These are phyloP conservation scores for Pholis gunnellus DNA, from an alignment of 2,113 vertebrate species.

Conservation along the genomic window DNA sequence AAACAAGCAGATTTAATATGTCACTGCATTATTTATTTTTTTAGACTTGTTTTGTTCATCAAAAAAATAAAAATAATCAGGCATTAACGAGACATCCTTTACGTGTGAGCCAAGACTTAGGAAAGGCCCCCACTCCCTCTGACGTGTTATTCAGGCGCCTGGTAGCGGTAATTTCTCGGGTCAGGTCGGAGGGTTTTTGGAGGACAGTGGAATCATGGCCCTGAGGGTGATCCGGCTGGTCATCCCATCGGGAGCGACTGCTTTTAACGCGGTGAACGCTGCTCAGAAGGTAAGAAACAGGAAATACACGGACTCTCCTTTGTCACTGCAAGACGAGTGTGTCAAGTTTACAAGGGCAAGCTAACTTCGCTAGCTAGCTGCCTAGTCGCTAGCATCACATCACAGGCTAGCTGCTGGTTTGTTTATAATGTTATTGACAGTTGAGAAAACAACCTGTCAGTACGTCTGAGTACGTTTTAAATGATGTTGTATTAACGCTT, in stretches of 20 bases:
- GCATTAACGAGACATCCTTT: not conserved
- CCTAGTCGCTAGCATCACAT: slow-evolving; percentile 25
- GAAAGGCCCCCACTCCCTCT: not conserved
- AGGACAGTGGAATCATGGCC: slow-evolving; percentile 72
- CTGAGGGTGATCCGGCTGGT: slow-evolving; percentile 71
- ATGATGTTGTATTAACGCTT: no score
- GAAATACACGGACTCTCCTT: accelerated
- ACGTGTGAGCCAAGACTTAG: slow-evolving; percentile 6
- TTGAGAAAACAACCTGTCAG: not conserved
- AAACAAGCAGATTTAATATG: not conserved
- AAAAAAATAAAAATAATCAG: slow-evolving; percentile 9
- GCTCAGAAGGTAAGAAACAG: slow-evolving; percentile 68
- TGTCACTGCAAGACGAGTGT: not conserved
- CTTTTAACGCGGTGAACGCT: slow-evolving; percentile 29
- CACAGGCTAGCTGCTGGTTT: not conserved
- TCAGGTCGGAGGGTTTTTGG: slow-evolving; percentile 51
- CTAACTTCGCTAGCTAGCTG: slow-evolving; percentile 34
- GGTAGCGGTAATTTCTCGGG: slow-evolving; percentile 36
- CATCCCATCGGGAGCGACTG: slow-evolving; percentile 56
- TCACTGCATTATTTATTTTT: not conserved
- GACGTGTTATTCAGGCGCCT: slow-evolving; percentile 53
- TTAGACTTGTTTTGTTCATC: not conserved
- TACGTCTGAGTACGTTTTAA: not conserved
- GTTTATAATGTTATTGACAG: not conserved
- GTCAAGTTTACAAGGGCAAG: slow-evolving; percentile 72